These are phyloP conservation scores for Myioborus melanocephalus DNA, from an alignment of 2,797 vertebrate genomes.

Conservation along the genomic window DNA sequence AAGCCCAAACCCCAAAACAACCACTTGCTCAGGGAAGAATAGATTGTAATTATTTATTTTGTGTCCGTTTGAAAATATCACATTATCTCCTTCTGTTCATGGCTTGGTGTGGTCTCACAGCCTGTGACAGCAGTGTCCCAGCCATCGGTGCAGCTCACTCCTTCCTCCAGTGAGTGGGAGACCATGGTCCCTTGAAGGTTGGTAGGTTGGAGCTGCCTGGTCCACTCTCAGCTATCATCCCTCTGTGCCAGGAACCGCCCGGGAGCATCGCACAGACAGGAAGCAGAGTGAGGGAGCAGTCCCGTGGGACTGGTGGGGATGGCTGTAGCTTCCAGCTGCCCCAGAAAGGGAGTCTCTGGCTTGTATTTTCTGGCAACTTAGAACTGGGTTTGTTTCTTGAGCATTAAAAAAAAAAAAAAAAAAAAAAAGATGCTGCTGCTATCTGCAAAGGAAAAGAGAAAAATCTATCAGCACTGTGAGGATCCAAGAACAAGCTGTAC, in stretches of 20 bases:
- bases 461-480: neutral
- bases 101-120: neutral
- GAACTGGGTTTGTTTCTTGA: constrained; percentile 63
- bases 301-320: neutral
- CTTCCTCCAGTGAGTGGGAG: neutral
- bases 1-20: neutral
- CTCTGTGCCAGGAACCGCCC: fast-evolving
- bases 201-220: constrained; percentile 2
- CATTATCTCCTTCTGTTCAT: neutral
- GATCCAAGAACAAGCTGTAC: neutral
- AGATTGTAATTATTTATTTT: constrained; percentile 48
- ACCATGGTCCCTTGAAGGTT: neutral
- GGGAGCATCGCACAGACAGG: neutral
- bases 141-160: neutral
- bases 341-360: constrained; percentile 42
- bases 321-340: constrained; percentile 49
- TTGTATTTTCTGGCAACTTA: constrained; percentile 77
- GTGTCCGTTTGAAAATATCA: neutral
- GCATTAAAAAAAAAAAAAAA: neutral
- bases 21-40: neutral
- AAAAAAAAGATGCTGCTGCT: neutral
- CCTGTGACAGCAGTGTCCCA: neutral
- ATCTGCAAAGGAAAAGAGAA: constrained; percentile 69
- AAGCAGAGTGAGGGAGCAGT: neutral
- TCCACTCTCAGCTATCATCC: neutral